Conservation (phyloP, 2,888 invertebrate species). For the Epinotia brunnichana region DNA sequence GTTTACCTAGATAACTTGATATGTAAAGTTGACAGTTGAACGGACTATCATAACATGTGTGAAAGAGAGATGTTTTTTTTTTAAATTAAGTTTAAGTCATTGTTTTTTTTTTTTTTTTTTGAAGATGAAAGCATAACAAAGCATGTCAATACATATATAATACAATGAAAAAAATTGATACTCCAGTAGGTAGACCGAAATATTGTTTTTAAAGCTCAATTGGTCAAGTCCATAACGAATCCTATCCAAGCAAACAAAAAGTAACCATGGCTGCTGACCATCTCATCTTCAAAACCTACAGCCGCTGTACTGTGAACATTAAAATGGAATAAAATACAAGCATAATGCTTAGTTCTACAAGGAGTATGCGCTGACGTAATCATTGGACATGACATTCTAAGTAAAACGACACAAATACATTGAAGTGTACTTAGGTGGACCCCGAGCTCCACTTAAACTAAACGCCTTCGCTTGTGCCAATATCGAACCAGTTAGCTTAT, state of each 20-base stretch:
- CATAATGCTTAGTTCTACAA: background rate
- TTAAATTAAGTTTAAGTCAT: too few relatives aligned
- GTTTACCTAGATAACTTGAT: too few relatives aligned
- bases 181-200: too few relatives aligned
- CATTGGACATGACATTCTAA: slow-evolving; percentile 5
- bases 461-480: background rate
- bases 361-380: slow-evolving; percentile 15
- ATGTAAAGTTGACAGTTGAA: too few relatives aligned
- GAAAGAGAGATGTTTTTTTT: too few relatives aligned
- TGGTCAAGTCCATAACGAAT: too few relatives aligned
- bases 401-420: background rate
- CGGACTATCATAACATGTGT: too few relatives aligned
- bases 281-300: background rate
- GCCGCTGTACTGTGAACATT: background rate
- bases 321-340: background rate
- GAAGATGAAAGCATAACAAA: too few relatives aligned
- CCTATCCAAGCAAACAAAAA: background rate
- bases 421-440: slow-evolving; percentile 13
- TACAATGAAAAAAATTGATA: too few relatives aligned
- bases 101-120: too few relatives aligned
- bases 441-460: background rate
- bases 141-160: too few relatives aligned
- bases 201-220: too few relatives aligned
- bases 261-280: slow-evolving; percentile 1
- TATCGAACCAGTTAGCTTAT: background rate